Base-by-base conservation (phyloP, 2,113 vertebrate genomes). In the Dicrurus megarhynchus region DNA sequence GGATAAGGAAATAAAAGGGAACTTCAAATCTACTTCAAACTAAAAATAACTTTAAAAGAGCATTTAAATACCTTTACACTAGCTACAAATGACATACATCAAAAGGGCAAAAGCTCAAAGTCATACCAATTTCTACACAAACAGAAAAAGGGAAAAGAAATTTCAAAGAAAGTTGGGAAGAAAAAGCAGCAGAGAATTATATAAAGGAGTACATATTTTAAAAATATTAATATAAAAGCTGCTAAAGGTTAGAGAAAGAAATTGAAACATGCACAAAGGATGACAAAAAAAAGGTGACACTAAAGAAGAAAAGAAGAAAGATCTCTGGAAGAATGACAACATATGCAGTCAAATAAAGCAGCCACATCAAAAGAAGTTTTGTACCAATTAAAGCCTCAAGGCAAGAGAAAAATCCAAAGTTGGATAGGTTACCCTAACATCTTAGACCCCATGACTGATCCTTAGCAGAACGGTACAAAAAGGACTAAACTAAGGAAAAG, bases 301-400 rank as follows among this genome's bases (percentile, higher is more conserved):
- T 26, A 50, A 85, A n/a, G n/a, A n/a, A n/a, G n/a, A n/a, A n/a
- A 89, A 55, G 53, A 59, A 77, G 65, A 84, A 71, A 46, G 7
- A 76, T 77, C 27, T 85, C 75, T 69, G 32, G 35, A 26, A 59
- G 67, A 88, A 83, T 49, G 56, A 89, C 32, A 94, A 84, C 50
- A 70, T 30, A 39, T 27, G 44, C 57, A 81, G 80, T 64, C 64
- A 84, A 90, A 94, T 33, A 91, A 24, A 96, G 92, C 56, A 91
- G 75, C 41, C 61, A 95, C 63, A 92, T 84, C 91, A 95, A 93
- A 96, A 69, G 52, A 75, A 90, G 37, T 86, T 87, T 80, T 63
- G 28, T 57, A 92, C 60, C 68, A 96, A 95, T 75, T 89, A 95
- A 95, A 89, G 44, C 32, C 84, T 91, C 55, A 80, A 93, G 87